These are phyloP conservation scores for Aurelia sp. DNA, from an alignment of 30 jellyfish, hydroid and myxozoan genomes.

Conservation along the genomic window DNA sequence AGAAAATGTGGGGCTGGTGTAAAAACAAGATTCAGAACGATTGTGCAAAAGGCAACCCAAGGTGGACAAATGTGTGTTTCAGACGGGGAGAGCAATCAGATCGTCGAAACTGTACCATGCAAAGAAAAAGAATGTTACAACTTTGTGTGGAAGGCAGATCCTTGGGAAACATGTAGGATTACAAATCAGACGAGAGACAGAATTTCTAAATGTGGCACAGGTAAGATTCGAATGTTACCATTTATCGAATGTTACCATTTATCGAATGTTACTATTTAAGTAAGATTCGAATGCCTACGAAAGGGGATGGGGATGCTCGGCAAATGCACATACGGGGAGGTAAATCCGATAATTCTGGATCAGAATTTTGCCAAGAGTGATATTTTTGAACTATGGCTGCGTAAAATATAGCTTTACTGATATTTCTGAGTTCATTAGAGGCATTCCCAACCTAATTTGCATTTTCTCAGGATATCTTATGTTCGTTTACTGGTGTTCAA, in stretches of 20 bases:
- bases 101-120: slow-evolving; percentile 60
- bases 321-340: too few species aligned
- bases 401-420: too few species aligned
- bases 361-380: too few species aligned
- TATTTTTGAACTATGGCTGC: too few species aligned
- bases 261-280: too few species aligned
- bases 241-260: not conserved
- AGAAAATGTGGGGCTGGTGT: slow-evolving; percentile 75
- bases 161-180: slow-evolving; percentile 50
- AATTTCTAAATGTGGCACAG: slow-evolving; percentile 68
- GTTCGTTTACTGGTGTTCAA: too few species aligned
- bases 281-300: too few species aligned
- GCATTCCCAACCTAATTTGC: too few species aligned
- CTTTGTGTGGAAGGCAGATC: slow-evolving; percentile 60
- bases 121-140: slow-evolving; percentile 36
- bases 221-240: slow-evolving; percentile 1
- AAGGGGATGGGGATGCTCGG: too few species aligned
- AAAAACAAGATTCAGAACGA: slow-evolving; percentile 51
- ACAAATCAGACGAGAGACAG: slow-evolving; percentile 56
- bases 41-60: slow-evolving; percentile 65
- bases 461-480: too few species aligned
- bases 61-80: slow-evolving; percentile 60
- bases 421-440: too few species aligned
- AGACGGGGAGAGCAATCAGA: slow-evolving; percentile 5
- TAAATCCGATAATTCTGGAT: too few species aligned